Evolutionary conservation across 2,888 invertebrate species (phyloP), one percentile per base, ranked within the genome.

Genomic region (Enchytraeus crypticus): DNA sequence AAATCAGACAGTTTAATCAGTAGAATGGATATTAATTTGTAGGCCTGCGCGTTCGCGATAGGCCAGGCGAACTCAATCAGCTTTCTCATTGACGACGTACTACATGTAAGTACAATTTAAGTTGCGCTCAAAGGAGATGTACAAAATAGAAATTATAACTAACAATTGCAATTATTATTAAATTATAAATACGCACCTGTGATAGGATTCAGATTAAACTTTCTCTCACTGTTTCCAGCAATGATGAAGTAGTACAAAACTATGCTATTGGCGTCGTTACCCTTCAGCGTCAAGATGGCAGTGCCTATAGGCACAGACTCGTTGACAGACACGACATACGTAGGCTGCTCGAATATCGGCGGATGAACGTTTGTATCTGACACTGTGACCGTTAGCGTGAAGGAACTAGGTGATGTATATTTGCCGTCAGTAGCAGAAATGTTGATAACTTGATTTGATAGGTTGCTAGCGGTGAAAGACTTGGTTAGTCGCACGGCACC

Each of bases 261-360:
- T 49, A 23, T 11, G 21, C 51, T 58, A 23, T 60, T 57, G 2
- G 33, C 34, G 33, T 60, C 60, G 21, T 2, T 33, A 30, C 57
- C 60, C 8, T 29, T 29, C 27, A 60, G 29, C n/a, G 27, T 3
- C 18, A 57, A 26, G n/a, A 60, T 32, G n/a, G 33, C 47, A n/a
- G 49, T 59, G 8, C 72, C 72, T 8, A 71, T 60, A n/a, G 53
- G 51, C 30, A 62, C 64, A 5, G 69, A 66, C 46, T 72, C 71
- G 26, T 66, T 57, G 45, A 72, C 64, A 5, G 65, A 62, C 21
- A 66, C 38, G 8, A 59, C 57, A 61, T 72, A 72, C 3, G 61
- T 51, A 30, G 66, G 66, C 5, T 63, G 63, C 11, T 53, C 55
- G 56, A 71, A 71, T 3, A 58, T 51, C 27, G 72, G 72, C 23